These are phyloP conservation scores for Acanthiza pusilla DNA, from an alignment of 2,797 vertebrate species.

Conservation along the genomic window DNA sequence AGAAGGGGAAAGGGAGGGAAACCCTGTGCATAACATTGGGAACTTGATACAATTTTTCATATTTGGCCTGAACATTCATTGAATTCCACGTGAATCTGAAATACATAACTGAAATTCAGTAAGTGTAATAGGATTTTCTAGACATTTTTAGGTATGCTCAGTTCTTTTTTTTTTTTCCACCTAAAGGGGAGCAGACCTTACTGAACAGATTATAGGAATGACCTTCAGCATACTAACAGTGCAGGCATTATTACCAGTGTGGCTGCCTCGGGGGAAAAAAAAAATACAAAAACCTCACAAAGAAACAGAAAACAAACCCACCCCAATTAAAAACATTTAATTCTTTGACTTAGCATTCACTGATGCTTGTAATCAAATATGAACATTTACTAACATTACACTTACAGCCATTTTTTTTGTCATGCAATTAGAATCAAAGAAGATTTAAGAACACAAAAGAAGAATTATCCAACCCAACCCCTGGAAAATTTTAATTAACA, in stretches of 20 bases:
- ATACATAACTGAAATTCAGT: constrained; percentile 2
- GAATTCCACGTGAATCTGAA: not conserved
- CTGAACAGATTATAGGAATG: not conserved
- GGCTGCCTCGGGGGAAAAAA: not conserved
- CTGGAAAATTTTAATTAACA: constrained; percentile 62
- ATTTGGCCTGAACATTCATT: not conserved
- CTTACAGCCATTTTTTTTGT: not conserved
- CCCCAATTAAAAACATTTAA: not conserved
- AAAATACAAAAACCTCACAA: not conserved
- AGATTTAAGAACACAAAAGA: constrained; percentile 43
- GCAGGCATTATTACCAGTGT: not conserved
- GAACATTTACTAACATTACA: constrained; percentile 22
- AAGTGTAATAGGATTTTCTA: not conserved
- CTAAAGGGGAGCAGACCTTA: not conserved
- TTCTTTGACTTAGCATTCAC: not conserved
- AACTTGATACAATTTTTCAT: not conserved
- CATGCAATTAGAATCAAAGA: constrained; percentile 57
- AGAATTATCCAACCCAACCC: not conserved
- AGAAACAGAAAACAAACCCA: not conserved
- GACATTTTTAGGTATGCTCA: not conserved
- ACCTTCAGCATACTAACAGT: constrained; percentile 17
- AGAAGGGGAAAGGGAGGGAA: not conserved
- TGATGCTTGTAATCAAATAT: constrained; percentile 25
- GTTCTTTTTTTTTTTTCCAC: not conserved
- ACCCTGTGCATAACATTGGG: not conserved